Evolutionary conservation across 1,140 invertebrate genomes (phyloP).

Genomic region (Drosophila lacertosa): DNA sequence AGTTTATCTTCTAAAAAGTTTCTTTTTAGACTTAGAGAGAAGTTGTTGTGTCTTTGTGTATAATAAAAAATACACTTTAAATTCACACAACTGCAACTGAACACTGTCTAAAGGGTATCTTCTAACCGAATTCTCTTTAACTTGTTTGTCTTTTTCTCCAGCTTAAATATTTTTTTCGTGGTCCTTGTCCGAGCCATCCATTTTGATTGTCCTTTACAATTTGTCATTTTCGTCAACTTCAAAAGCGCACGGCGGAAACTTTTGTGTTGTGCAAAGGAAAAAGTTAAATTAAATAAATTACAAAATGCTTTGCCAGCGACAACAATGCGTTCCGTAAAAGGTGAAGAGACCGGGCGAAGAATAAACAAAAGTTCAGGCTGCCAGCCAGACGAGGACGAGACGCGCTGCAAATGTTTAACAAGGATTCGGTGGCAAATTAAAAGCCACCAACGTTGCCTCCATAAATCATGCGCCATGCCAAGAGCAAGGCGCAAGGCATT

Average conservation of each 20-base stretch:
- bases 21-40: too few species aligned
- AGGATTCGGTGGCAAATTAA: conserved; percentile 70
- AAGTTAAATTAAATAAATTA: conserved; percentile 80
- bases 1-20: too few species aligned
- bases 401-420: conserved; percentile 51
- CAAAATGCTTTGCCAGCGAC: conserved; percentile 72
- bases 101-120: neutral
- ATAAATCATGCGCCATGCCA: conserved; percentile 64
- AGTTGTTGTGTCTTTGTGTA: too few species aligned
- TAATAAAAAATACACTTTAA: too few species aligned
- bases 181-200: conserved; percentile 13
- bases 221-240: conserved; percentile 63
- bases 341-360: conserved; percentile 40
- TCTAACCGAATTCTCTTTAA: neutral
- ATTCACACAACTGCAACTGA: too few species aligned
- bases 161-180: conserved; percentile 11
- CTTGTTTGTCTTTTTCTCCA: neutral
- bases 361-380: conserved; percentile 66
- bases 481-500: conserved; percentile 4
- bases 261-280: conserved; percentile 52
- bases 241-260: conserved; percentile 57
- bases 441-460: conserved; percentile 65
- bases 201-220: conserved; percentile 51
- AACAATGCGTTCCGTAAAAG: conserved; percentile 63
- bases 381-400: conserved; percentile 48